Conservation (phyloP, 2,797 vertebrate genomes). For the Bovichtus variegatus region DNA sequence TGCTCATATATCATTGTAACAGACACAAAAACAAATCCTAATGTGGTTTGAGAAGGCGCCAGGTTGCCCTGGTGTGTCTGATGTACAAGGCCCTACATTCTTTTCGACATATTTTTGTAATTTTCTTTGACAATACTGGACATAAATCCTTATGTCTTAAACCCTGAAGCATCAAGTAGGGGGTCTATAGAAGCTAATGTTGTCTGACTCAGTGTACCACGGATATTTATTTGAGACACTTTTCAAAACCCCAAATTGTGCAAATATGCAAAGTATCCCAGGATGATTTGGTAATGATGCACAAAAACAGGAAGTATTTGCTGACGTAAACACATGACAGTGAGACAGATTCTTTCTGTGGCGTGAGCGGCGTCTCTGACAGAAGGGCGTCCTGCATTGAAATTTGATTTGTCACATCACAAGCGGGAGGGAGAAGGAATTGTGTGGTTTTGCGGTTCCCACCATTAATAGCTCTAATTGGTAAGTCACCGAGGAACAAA, state of each 20-base stretch:
- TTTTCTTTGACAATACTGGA: not conserved
- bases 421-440: not conserved
- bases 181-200: not conserved
- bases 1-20: not conserved
- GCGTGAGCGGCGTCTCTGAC: not conserved
- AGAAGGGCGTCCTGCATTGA: not conserved
- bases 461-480: not conserved
- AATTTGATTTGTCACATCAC: constrained; percentile 29
- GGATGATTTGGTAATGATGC: not conserved
- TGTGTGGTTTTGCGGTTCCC: not conserved
- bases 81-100: not conserved
- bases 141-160: not conserved
- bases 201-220: not conserved
- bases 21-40: not conserved
- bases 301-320: not conserved
- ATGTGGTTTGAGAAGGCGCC: not conserved
- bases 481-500: constrained; percentile 1
- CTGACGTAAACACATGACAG: no score
- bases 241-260: not conserved
- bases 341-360: not conserved
- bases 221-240: constrained; percentile 13
- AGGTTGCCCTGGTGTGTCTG: not conserved
- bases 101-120: not conserved
- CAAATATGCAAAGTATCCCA: not conserved
- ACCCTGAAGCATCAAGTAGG: not conserved